Evolutionary conservation across 2,888 invertebrate genomes (phyloP), one percentile per base, ranked within the genome.

Genomic region (Dolichopus griseipennis): DNA sequence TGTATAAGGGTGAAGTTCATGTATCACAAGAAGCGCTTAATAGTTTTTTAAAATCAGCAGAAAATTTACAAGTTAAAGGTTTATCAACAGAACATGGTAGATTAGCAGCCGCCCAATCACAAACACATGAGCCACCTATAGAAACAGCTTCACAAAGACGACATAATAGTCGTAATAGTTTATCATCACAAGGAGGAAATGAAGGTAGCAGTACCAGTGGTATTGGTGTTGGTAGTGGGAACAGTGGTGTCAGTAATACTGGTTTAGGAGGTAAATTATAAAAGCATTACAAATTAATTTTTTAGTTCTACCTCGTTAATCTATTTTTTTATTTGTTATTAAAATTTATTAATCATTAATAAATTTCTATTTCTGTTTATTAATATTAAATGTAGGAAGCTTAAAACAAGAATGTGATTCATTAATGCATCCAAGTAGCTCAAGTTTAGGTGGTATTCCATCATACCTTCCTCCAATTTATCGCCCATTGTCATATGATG

Each of bases 1-100:
- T 94, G 94, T 94, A 94, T 85, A 93, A 93, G 81, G 94, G 94
- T 70, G 94, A 94, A 83, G 94, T 94, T 75, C 93, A 94, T 81
- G 93, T 94, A 77, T 93, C 93, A 75, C 93, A 94, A 83, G 93
- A 94, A 82, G 91, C 92, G 73, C 87, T 94, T 75, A 92, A 92
- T 78, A 92, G 93, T 82, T 94, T 94, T 81, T 87, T 94, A 72
- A 93, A 94, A 83, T 93, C 93, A 74, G 94, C 93, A 68, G 93
- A 93, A 83, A 92, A 91, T 82, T 85, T 93, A 77, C 93, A 93
- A 87, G 90, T 90, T 65, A 90, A 90, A 82, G 90, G 90, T 72
- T 82, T 90, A 77, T 90, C 90, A 77, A 89, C 90, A 76, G 90
- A 90, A 81, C 89, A 90, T 75, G 90, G 82, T 33, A 80, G 82